phyloP scores from a whole-genome alignment of 92 coral and sea anemone genomes.

The Phenganax stokvisi region DNA sequence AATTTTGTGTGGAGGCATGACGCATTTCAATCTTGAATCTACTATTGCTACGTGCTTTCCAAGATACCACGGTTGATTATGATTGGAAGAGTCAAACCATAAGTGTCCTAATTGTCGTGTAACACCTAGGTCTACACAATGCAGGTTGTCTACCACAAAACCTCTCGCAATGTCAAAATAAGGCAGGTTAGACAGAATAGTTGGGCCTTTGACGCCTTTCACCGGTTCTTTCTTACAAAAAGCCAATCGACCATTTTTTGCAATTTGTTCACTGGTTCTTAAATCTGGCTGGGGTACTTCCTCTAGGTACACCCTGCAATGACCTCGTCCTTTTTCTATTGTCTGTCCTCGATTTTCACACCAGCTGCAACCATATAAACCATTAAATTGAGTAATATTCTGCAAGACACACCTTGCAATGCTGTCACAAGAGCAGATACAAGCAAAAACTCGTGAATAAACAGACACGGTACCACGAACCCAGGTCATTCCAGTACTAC shows the following conservation, averaged over 20 bases:
- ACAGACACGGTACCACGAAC: slow-evolving; percentile 11
- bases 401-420: slow-evolving; percentile 21
- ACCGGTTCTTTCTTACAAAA: slow-evolving; percentile 17
- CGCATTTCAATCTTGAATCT: background rate
- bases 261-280: slow-evolving; percentile 3
- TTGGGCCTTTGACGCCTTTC: slow-evolving; percentile 23
- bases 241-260: slow-evolving; percentile 14
- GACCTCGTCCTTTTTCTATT: slow-evolving; percentile 30
- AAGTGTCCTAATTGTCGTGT: slow-evolving; percentile 11
- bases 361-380: slow-evolving; percentile 25
- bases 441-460: slow-evolving; percentile 8
- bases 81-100: slow-evolving; percentile 23
- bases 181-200: background rate
- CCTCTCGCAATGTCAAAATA: slow-evolving; percentile 20
- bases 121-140: slow-evolving; percentile 17
- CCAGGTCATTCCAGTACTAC: slow-evolving; percentile 23
- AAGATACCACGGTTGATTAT: slow-evolving; percentile 15
- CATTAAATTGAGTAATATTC: slow-evolving; percentile 22
- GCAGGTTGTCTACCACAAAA: slow-evolving; percentile 13
- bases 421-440: slow-evolving; percentile 24
- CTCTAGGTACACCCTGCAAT: slow-evolving; percentile 21
- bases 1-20: slow-evolving; percentile 8
- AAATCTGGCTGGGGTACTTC: background rate
- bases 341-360: slow-evolving; percentile 24
- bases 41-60: background rate